Evolutionary conservation across 2,888 invertebrate species (phyloP), one percentile per base, ranked within the genome.

Genomic region (Ichneumon xanthorius): DNA sequence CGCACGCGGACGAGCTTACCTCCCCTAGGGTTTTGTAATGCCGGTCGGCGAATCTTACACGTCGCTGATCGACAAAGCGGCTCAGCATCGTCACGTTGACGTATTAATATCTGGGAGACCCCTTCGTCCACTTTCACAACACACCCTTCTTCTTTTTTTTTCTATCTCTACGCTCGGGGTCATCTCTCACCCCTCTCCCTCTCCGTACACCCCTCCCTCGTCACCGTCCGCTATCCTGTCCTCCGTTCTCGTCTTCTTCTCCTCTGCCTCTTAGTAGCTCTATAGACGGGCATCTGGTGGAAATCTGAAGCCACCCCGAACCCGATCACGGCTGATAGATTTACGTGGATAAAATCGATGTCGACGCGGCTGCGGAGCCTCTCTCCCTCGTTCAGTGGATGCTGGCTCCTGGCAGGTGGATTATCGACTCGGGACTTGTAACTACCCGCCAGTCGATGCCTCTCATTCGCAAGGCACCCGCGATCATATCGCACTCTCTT

Each of bases 61-160:
- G 91, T 90, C 92, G 90, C 87, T 93, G 93, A 90, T 90, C 92
- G 89, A 93, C 92, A 93, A 93, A 93, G 93, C 90, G 90, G 89
- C 88, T 89, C 88, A 89, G 88, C 89, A 89, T 82, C 79, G 71
- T 88, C 89, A 87, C 84, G 79, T 89, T 89, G 72, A 88, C 89
- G 90, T 93, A 92, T 92, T 93, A 92, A 92, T 93, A 93, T 90
- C 91, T 89, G 87, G 87, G 88, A 16, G 16, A 30, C 87, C 86
- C 89, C 89, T 86, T 88, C 77, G 37, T 77, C 61, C 72, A 37
- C 79, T 63, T 76, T 63, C 68, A 37, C 53, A 26, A 37, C 45
- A 14, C 65, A 65, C 75, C 73, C 30, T 50, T 50, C 67, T 63
- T 68, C 48, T 61, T 82, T 81, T 14, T 45, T 48, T 48, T 85